These are phyloP conservation scores for Dicentrarchus labrax DNA, from an alignment of 2,113 vertebrate genomes.

Conservation along the genomic window DNA sequence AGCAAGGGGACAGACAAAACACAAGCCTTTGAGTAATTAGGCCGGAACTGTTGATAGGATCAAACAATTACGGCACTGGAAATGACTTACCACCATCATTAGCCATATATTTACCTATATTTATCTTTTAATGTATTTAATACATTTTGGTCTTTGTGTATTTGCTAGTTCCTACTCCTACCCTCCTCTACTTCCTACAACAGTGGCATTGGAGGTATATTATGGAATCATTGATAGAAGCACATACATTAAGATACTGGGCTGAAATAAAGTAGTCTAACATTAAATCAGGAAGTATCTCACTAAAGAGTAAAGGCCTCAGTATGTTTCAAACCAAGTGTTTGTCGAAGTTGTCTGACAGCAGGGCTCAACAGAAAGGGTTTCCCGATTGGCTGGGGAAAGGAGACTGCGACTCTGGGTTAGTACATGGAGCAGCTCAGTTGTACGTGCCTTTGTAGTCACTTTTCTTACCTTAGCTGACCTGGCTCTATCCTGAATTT, in stretches of 20 bases:
- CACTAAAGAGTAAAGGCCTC: neutral
- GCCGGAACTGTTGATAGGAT: conserved; percentile 18
- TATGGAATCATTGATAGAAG: neutral
- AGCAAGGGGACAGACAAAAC: neutral
- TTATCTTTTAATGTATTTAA: too few species aligned
- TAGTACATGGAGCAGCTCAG: too few species aligned
- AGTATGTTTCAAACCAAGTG: neutral
- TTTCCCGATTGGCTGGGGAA: too few species aligned
- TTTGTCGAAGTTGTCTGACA: neutral
- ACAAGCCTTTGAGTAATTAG: conserved; percentile 21
- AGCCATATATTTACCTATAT: neutral
- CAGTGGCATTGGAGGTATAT: neutral
- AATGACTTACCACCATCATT: conserved; percentile 4
- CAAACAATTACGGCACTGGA: neutral
- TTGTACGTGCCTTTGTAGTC: too few species aligned
- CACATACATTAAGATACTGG: neutral
- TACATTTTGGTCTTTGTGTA: too few species aligned
- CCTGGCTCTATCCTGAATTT: neutral
- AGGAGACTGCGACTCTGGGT: too few species aligned
- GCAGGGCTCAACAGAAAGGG: too few species aligned
- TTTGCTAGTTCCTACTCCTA: too few species aligned
- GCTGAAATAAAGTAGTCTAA: neutral
- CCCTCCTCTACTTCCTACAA: too few species aligned
- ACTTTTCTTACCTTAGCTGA: neutral
- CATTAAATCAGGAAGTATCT: neutral